Evolutionary conservation across 2,888 invertebrate genomes (phyloP), one percentile per base, ranked within the genome.

Genomic region (Operophtera brumata): DNA sequence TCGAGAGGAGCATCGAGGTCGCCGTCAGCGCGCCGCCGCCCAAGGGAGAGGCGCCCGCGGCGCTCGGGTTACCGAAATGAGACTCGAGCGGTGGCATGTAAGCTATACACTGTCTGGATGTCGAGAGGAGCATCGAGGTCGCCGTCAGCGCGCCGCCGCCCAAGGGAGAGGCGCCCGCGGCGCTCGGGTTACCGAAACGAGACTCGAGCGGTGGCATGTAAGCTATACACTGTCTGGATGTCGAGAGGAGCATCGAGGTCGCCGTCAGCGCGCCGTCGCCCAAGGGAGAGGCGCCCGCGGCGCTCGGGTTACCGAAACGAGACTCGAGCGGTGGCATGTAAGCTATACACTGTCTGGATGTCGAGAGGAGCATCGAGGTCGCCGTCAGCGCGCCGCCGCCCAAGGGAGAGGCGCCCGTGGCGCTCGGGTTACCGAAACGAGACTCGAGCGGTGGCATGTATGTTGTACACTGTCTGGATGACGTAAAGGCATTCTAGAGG

Each of bases 191-290:
- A 32, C 69, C 76, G 11, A 82, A 82, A 53, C 55, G 20, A 20
- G 20, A 20, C 4, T 2, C 20, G 20, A 20, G 20, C 20, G 20
- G n/a, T n/a, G n/a, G n/a, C n/a, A n/a, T n/a, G n/a, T n/a, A n/a
- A n/a, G n/a, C n/a, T n/a, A n/a, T n/a, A n/a, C n/a, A n/a, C n/a
- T n/a, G n/a, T n/a, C 77, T 90, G 46, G 71, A 98, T 1, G 93
- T 91, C 0, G 96, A 93, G 4, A 91, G 93, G 63, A 83, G 81
- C 1, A 94, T 98, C 57, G 92, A 80, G 4, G 92, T 93, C 10
- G 91, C 92, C 0, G 78, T 92, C 25, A 92, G 92, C 26, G 91
- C 92, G 45, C 93, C 93, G 32, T 93, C 93, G 32, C 85, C 90
- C 5, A 66, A 80, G 7, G 54, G 57, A 6, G 71, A 69, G 7